Percentiles rank a stretch among this genome's conserved stretches.
Evolutionary conservation across 2,113 vertebrate genomes (phyloP).

Genomic region (Lampris megalopsis): DNA sequence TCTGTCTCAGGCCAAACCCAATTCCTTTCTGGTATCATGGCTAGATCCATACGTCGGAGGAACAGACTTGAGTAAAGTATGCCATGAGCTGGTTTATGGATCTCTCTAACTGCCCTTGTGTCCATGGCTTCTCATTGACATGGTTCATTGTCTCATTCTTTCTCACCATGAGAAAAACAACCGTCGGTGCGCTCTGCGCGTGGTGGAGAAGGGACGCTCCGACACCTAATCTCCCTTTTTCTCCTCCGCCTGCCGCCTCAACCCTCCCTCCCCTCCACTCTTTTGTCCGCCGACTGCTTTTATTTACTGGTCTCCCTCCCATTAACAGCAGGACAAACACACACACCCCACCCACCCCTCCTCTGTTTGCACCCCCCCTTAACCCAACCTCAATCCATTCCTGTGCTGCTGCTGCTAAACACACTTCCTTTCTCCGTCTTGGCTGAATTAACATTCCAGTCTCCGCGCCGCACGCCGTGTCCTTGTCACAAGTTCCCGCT

Average conservation of each 20-base stretch:
- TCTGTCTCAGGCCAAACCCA: constrained; percentile 45
- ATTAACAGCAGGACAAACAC: constrained; percentile 52
- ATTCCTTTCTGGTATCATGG: constrained; percentile 48
- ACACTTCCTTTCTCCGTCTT: constrained; percentile 53
- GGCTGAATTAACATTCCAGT: constrained; percentile 63
- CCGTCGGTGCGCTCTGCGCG: constrained; percentile 53
- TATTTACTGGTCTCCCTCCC: constrained; percentile 55
- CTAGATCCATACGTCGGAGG: constrained; percentile 62
- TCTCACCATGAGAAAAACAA: constrained; percentile 41
- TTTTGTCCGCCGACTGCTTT: constrained; percentile 36
- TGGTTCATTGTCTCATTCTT: constrained; percentile 58
- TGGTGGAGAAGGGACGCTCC: constrained; percentile 33
- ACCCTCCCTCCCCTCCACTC: not conserved
- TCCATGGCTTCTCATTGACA: constrained; percentile 65
- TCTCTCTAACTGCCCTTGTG: constrained; percentile 48
- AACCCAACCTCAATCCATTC: constrained; percentile 56
- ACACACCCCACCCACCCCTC: not conserved
- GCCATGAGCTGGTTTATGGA: constrained; percentile 64
- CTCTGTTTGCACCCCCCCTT: constrained; percentile 47
- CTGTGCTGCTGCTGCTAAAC: constrained; percentile 44
- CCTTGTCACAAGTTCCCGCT: constrained; percentile 53
- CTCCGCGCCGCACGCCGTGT: constrained; percentile 34
- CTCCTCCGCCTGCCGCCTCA: constrained; percentile 40
- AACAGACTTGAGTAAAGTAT: constrained; percentile 50
- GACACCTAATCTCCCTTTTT: constrained; percentile 18